Evolutionary conservation across 2,113 vertebrate genomes (phyloP).

Genomic region (Poicephalus gulielmi): DNA sequence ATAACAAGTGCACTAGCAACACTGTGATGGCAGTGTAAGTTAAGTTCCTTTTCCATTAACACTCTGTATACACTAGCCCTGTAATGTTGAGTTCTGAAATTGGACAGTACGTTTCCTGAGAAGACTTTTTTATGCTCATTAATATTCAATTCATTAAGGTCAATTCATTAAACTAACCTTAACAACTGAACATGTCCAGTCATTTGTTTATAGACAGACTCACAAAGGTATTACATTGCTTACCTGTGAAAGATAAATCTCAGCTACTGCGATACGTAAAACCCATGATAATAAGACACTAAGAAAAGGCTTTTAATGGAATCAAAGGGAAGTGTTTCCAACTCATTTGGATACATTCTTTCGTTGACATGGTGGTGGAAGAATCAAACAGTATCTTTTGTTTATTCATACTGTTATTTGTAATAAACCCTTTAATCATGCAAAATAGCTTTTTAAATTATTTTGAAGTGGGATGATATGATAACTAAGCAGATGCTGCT

Average conservation of each 20-base stretch:
- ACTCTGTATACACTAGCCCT: not conserved
- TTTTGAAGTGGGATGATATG: not conserved
- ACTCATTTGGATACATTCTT: not conserved
- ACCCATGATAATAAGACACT: slow-evolving; percentile 4
- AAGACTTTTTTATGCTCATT: not conserved
- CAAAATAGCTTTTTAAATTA: not conserved
- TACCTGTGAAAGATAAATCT: slow-evolving; percentile 21
- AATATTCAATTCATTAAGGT: not conserved
- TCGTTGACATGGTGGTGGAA: not conserved
- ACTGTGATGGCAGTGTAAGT: not conserved
- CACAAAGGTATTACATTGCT: slow-evolving; percentile 3
- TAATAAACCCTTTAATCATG: not conserved
- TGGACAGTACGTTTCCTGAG: not conserved
- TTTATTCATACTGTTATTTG: not conserved
- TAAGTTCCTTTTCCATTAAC: not conserved
- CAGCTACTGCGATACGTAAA: not conserved
- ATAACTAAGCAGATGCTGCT: not conserved
- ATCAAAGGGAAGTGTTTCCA: not conserved
- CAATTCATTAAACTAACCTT: not conserved
- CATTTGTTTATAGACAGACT: slow-evolving; percentile 43
- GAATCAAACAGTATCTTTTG: not conserved
- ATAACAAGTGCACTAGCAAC: not conserved
- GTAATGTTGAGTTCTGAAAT: not conserved
- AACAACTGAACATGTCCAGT: not conserved
- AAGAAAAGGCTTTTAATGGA: slow-evolving; percentile 15